These are phyloP conservation scores for Sarcophilus harrisii DNA, from an alignment of 2,797 vertebrate species.

Conservation along the genomic window DNA sequence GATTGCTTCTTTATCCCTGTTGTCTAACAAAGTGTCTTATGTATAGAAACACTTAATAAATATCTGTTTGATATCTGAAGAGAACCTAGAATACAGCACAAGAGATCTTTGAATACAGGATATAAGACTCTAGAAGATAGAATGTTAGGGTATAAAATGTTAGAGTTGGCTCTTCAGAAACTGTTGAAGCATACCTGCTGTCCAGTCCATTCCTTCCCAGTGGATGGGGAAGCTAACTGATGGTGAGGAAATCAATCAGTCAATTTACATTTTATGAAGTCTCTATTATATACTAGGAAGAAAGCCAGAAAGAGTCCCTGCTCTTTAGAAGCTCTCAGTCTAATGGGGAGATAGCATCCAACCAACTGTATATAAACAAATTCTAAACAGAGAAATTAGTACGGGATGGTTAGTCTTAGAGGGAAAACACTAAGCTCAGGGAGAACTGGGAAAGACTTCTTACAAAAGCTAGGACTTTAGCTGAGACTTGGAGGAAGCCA, in stretches of 20 bases:
- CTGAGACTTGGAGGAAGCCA: slow-evolving; percentile 63
- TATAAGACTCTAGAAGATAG: not conserved
- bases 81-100: not conserved
- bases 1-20: not conserved
- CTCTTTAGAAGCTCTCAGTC: not conserved
- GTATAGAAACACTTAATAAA: not conserved
- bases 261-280: not conserved
- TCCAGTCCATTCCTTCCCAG: not conserved
- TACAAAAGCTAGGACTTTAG: not conserved
- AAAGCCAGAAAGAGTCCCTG: not conserved
- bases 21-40: not conserved
- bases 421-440: not conserved
- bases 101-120: not conserved
- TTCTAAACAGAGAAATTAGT: not conserved
- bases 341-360: not conserved
- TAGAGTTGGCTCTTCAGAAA: not conserved
- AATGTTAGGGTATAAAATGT: not conserved
- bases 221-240: not conserved
- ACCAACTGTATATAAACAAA: not conserved
- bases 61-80: not conserved
- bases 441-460: not conserved
- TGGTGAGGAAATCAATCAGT: not conserved
- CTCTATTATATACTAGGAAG: not conserved
- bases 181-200: not conserved
- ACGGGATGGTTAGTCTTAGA: not conserved